Conservation (phyloP, 2,797 vertebrate species). For the Tapera naevia region DNA sequence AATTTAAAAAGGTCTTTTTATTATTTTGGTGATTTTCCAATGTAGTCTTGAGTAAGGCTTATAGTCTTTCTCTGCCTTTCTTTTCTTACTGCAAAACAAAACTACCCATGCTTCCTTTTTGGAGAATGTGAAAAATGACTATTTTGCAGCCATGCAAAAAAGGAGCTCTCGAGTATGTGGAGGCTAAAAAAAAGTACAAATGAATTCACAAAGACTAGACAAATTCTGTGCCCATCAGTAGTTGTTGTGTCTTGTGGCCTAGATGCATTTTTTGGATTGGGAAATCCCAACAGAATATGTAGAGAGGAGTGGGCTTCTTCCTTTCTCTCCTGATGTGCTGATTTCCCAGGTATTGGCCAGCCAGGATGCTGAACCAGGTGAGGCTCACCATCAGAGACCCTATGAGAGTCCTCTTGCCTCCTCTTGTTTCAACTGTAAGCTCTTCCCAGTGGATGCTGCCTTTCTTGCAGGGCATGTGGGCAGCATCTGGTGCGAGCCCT, state of each 20-base stretch:
- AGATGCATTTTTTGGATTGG: not conserved
- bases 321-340: not conserved
- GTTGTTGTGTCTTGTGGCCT: rapidly evolving
- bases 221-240: not conserved
- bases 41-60: not conserved
- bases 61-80: not conserved
- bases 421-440: not conserved
- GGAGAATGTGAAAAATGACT: not conserved
- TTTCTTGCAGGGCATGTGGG: not conserved
- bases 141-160: not conserved
- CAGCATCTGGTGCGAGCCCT: not conserved
- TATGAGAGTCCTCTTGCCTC: not conserved
- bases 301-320: not conserved
- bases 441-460: not conserved
- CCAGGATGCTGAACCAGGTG: not conserved
- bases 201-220: not conserved
- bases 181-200: not conserved
- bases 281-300: not conserved
- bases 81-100: not conserved
- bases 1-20: conserved; percentile 5
- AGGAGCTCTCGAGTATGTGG: not conserved
- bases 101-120: not conserved
- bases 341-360: not conserved
- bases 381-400: rapidly evolving
- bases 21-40: not conserved